These are phyloP conservation scores for Caranx ignobilis DNA, from an alignment of 2,113 vertebrate species.

Conservation along the genomic window DNA sequence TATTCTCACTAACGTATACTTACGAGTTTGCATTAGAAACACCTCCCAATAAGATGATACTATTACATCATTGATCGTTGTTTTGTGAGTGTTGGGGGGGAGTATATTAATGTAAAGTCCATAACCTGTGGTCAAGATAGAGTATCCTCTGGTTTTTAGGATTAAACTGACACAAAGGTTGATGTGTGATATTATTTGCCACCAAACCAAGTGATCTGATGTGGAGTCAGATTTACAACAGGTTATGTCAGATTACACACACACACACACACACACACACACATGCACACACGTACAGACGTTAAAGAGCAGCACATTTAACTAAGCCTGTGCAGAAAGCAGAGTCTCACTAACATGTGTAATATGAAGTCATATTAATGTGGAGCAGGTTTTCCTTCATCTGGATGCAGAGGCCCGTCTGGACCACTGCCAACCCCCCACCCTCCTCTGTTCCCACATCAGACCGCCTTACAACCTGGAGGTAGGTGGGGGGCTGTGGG, in stretches of 20 bases:
- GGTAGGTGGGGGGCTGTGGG: slow-evolving; percentile 34
- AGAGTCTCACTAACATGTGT: slow-evolving; percentile 45
- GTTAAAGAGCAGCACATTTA: slow-evolving; percentile 21
- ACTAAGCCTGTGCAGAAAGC: slow-evolving; percentile 35
- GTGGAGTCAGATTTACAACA: slow-evolving; percentile 1
- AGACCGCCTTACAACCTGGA: slow-evolving; percentile 75
- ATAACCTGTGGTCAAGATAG: not conserved
- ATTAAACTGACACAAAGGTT: not conserved
- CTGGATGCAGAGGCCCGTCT: slow-evolving; percentile 67
- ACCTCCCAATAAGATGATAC: not conserved
- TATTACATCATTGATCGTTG: not conserved
- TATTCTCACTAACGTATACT: too few species aligned
- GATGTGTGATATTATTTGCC: not conserved
- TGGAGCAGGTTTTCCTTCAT: slow-evolving; percentile 75
- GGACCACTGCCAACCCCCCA: slow-evolving; percentile 69
- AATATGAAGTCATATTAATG: slow-evolving; percentile 75
- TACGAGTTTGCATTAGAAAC: not conserved
- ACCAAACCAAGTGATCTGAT: slow-evolving; percentile 24
- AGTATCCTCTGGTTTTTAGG: not conserved
- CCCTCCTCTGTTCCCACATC: slow-evolving; percentile 72
- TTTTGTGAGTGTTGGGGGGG: not conserved
- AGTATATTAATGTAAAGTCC: not conserved
- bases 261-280: not conserved
- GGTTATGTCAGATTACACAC: not conserved
- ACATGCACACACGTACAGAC: not conserved